Base-by-base conservation (phyloP, 2,113 vertebrate genomes). In the Gymnobelideus leadbeateri region DNA sequence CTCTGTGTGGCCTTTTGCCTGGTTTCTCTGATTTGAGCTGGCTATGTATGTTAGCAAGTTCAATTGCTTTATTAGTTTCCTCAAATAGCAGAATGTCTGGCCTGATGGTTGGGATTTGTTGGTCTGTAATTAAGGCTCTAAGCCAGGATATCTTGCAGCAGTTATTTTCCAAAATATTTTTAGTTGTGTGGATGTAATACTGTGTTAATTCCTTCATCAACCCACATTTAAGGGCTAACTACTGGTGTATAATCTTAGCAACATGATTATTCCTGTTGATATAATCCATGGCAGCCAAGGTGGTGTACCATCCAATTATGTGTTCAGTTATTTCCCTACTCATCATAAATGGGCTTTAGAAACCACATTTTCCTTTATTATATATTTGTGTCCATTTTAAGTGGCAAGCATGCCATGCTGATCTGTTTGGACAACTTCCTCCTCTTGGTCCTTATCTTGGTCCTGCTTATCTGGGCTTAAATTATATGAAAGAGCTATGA, bases 21-120 rank as follows among this genome's bases (percentile, higher is more conserved):
- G 47, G 21, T 95, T 91, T 8, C 11, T 94, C 91, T 91, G 93
- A 90, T 90, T 31, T 91, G 61, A 96, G 53, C 89, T 54, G 28
- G 31, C 50, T 96, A 3, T 21, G 28, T 8, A 84, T 77, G 93
- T 89, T 68, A 52, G 9, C 31, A 26, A 23, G 6, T 52, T 89
- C 91, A 37, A 68, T 96, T 21, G 93, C 28, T 93, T 95, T 47
- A 50, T 53, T 90, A 92, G 57, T 61, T 84, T 84, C 68, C 68
- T 84, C 68, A 84, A 84, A 84, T 84, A 84, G 68, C 68, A 49
- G 95, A 90, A 84, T 51, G 21, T 50, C 31, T 77, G 28, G 46
- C 31, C 21, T 0, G 1, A 3, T 8, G 53, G 53, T 10, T 92
- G n/a, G 91, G 23, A 94, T 89, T 57, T 57, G 68, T 92, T 49